Evolutionary conservation across 2,113 vertebrate species (phyloP).

Genomic region (Cariama cristata): DNA sequence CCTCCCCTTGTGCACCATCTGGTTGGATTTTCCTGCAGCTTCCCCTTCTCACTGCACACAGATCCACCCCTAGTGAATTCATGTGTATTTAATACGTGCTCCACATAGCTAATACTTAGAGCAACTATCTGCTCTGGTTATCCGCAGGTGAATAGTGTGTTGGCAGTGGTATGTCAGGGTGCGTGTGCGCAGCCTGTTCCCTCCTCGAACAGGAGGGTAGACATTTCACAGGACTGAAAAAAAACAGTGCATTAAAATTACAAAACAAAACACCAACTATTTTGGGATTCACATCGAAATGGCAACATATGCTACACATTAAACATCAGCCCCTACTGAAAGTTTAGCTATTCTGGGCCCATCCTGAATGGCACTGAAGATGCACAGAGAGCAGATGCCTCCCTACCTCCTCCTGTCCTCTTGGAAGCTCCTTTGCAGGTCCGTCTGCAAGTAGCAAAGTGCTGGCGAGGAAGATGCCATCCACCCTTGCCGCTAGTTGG

Average conservation of each 20-base stretch:
- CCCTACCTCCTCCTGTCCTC: not conserved
- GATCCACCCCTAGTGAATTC: not conserved
- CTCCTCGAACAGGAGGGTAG: not conserved
- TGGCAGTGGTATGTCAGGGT: not conserved
- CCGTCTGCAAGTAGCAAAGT: not conserved
- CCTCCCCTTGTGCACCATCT: accelerated
- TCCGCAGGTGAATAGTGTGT: not conserved
- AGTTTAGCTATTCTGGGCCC: constrained; percentile 44
- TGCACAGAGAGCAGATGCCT: not conserved
- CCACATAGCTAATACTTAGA: not conserved
- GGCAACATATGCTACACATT: constrained; percentile 42
- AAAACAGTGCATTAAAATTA: not conserved
- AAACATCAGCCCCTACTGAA: constrained; percentile 35
- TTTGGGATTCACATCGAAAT: constrained; percentile 10
- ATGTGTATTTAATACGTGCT: not conserved
- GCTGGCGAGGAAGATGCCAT: not conserved
- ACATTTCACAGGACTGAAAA: not conserved
- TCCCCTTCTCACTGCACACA: not conserved
- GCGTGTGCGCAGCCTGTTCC: not conserved
- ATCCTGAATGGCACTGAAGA: not conserved
- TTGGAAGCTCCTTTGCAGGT: not conserved
- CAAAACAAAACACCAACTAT: constrained; percentile 43
- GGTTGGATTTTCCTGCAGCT: not conserved
- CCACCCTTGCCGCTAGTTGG: not conserved
- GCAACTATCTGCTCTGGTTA: not conserved